phyloP scores from a whole-genome alignment of 1,140 invertebrate species.

The Metaphire vulgaris region DNA sequence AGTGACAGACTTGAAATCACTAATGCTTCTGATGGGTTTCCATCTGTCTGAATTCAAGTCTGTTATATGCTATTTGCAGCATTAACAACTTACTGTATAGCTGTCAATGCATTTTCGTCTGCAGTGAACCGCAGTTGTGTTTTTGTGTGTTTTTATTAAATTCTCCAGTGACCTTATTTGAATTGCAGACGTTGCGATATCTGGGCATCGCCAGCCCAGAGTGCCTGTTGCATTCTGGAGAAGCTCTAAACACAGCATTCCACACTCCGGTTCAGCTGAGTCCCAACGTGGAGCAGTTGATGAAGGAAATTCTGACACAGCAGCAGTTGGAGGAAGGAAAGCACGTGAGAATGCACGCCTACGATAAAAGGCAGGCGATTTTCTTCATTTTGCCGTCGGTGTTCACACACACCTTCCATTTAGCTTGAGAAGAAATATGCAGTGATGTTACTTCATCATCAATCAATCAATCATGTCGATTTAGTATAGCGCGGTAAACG shows the following conservation, averaged over 20 bases:
- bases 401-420: too few species aligned
- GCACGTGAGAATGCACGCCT: constrained; percentile 31
- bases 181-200: constrained; percentile 71
- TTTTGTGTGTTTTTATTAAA: background rate
- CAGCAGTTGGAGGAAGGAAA: constrained; percentile 40
- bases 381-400: too few species aligned
- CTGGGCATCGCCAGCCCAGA: constrained; percentile 87
- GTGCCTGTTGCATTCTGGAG: constrained; percentile 58
- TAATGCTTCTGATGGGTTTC: background rate
- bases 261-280: constrained; percentile 46
- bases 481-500: too few species aligned
- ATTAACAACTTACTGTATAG: too few species aligned
- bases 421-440: too few species aligned
- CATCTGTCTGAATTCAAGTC: too few species aligned
- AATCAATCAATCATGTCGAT: too few species aligned
- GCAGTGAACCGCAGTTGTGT: background rate
- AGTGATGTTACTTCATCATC: too few species aligned
- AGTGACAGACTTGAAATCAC: background rate
- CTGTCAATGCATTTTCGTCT: too few species aligned
- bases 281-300: constrained; percentile 39
- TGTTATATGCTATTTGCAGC: too few species aligned
- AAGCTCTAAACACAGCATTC: constrained; percentile 48
- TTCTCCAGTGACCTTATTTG: constrained; percentile 13
- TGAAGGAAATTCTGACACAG: constrained; percentile 34
- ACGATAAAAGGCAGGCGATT: background rate